Evolutionary conservation across 2,797 vertebrate species (phyloP), one percentile per base, ranked within the genome.

Genomic region (Lagodon rhomboides): DNA sequence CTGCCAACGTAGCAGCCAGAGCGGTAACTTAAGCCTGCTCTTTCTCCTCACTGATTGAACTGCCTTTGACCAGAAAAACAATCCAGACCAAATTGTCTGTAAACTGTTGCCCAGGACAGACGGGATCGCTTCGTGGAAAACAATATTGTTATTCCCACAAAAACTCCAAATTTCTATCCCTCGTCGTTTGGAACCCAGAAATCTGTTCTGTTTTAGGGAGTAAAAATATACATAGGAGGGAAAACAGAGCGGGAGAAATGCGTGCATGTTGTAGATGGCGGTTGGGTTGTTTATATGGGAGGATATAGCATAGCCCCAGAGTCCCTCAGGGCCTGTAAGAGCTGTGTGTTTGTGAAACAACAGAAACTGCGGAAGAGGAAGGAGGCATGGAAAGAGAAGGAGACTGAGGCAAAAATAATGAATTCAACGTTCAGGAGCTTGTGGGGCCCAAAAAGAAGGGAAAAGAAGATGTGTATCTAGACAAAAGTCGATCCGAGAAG

Each of bases 261-360:
- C n/a, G 4, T 85, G 82, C 73, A 49, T 91, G 85, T 88, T 91
- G 88, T 89, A 86, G 83, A 87, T 82, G 82, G 83, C 15, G 84
- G 90, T 92, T 65, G 72, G 83, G 51, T 91, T 91, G 90, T 92
- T 95, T 92, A 92, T 90, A 92, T 87, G 88, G 82, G 87, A 91
- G 90, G 90, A 92, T 90, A 91, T 91, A 92, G 79, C 90, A 88
- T 90, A 82, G 87, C 81, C 76, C 79, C 54, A 63, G 63, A 73
- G 76, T 92, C 91, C 92, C 90, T 84, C 71, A 25, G 88, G 90
- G 64, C 84, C 86, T 72, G 73, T 89, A 90, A 89, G 82, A 89
- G 83, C 83, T 78, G 61, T 78, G 85, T 88, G 90, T 91, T 93
- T 91, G 88, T 89, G 82, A 87, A 91, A 90, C 89, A 91, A 88